Conservation (phyloP, 30 jellyfish, hydroid and myxozoan genomes). For the Cassiopea andromeda region DNA sequence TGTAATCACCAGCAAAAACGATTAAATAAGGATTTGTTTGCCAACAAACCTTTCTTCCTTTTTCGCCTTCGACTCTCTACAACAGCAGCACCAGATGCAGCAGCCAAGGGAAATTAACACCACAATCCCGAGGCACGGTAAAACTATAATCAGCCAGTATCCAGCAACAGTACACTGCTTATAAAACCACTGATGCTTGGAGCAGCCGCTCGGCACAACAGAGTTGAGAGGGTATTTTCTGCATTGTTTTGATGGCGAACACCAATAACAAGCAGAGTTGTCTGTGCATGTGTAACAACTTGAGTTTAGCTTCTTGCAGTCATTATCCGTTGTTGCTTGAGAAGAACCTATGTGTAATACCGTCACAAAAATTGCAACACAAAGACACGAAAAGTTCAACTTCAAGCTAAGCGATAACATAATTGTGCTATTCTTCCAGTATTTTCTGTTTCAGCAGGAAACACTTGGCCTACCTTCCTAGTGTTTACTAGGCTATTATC, state of each 20-base stretch:
- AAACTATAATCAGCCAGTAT: slow-evolving; percentile 81
- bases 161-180: slow-evolving; percentile 91
- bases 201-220: slow-evolving; percentile 85
- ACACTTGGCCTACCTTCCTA: background rate
- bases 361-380: background rate
- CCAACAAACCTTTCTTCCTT: slow-evolving; percentile 60
- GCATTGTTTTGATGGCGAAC: slow-evolving; percentile 82
- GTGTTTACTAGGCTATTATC: background rate
- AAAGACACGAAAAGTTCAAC: background rate
- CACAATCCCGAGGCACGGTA: slow-evolving; percentile 87
- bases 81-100: slow-evolving; percentile 93
- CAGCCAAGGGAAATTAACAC: slow-evolving; percentile 69
- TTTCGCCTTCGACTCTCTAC: slow-evolving; percentile 65
- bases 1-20: no score
- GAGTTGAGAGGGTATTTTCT: slow-evolving; percentile 52
- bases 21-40: no score
- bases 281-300: slow-evolving; percentile 78
- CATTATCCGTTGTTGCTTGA: slow-evolving; percentile 60
- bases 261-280: slow-evolving; percentile 83
- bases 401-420: background rate
- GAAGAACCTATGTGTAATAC: slow-evolving; percentile 10
- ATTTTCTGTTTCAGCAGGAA: background rate
- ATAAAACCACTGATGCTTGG: slow-evolving; percentile 82
- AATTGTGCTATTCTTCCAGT: background rate
- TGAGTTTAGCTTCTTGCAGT: slow-evolving; percentile 55